Conservation (phyloP, 1,140 invertebrate species). For the Leptinotarsa undecemlineata region DNA sequence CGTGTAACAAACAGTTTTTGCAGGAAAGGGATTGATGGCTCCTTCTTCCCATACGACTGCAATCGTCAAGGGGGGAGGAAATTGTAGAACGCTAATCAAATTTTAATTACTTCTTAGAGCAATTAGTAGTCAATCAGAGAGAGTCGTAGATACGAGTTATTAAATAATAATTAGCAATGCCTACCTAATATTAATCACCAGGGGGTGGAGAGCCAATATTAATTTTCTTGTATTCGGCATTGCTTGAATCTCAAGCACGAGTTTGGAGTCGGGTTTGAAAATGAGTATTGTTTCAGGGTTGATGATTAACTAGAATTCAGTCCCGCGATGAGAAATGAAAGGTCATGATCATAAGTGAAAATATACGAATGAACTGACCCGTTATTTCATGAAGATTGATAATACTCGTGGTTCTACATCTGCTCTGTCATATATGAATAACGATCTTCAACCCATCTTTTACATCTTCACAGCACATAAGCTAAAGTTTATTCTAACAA, state of each 20-base stretch:
- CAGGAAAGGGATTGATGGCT: conserved; percentile 25
- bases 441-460: no score
- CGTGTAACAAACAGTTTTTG: conserved; percentile 36
- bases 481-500: no score
- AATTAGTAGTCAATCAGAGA: conserved; percentile 53
- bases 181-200: conserved; percentile 49
- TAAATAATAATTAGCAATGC: conserved; percentile 53
- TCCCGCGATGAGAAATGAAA: no score
- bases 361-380: no score
- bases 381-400: no score
- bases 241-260: conserved; percentile 1
- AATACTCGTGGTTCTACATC: no score
- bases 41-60: not conserved
- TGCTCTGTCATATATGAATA: no score
- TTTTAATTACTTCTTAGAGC: conserved; percentile 52
- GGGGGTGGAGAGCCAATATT: conserved; percentile 47
- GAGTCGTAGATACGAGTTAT: conserved; percentile 48
- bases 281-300: no score
- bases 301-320: no score
- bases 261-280: no score
- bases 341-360: no score
- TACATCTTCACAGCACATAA: no score
- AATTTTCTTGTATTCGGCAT: conserved; percentile 39
- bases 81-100: conserved; percentile 42
- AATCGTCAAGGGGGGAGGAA: not conserved